Base-by-base conservation (phyloP, 92 coral and sea anemone genomes). In the Phymanthus crucifer region DNA sequence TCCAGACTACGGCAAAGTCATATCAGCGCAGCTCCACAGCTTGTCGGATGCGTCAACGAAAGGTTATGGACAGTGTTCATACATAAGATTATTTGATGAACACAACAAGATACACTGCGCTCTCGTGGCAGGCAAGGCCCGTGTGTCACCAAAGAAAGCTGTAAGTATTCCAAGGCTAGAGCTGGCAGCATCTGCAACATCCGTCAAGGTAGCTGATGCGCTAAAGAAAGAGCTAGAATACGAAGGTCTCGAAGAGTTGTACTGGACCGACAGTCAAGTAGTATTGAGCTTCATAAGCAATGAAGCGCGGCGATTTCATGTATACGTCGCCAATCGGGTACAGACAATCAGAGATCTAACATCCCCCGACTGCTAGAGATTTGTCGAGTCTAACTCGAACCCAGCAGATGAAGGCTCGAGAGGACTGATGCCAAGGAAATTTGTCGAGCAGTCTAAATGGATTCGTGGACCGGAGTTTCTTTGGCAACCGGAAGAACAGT, bases 201-300 rank as follows among this genome's bases (percentile, higher is more conserved):
- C 89, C 43, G 87, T 85, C 0, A 80, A 87, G 71, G 82, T 78
- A 50, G 87, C 89, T 61, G 81, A 80, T 19, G 68, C 58, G 12
- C 80, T 89, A 66, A 89, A 86, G 84, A n/a, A 46, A 86, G 90
- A 86, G 52, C 27, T 85, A 32, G 84, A 83, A 45, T 83, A 88
- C 76, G 81, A 75, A 66, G 58, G 79, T 54, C 46, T 77, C 26
- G 81, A 72, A 48, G 88, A 79, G 24, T 76, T 43, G 78, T 84
- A 88, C 45, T 84, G 92, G 89, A 80, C 84, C 19, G 87, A 89
- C 75, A 89, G 92, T 77, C 71, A 85, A 81, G 89, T 81, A 14
- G 80, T 84, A n/a, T 52, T 81, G 34, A 83, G 84, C 74, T 89
- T 81, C 64, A 85, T 81, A 72, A 89, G 81, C 65, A 89, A 78